phyloP scores from a whole-genome alignment of 2,888 invertebrate species.

The Athalia circularis region DNA sequence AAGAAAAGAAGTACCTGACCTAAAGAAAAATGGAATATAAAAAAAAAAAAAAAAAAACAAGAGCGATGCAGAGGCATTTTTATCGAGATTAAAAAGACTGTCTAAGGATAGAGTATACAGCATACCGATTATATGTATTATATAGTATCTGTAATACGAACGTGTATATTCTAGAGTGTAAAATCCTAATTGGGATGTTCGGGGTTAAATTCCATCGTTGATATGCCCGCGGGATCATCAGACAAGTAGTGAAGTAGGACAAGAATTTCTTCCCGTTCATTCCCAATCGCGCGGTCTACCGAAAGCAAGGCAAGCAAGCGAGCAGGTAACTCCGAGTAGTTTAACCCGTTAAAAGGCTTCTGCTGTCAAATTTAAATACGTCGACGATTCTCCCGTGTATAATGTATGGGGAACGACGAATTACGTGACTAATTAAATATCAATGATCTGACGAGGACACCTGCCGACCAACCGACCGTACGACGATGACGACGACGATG shows the following conservation, averaged over 20 bases:
- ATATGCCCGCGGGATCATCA: not conserved
- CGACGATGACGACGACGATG: not conserved
- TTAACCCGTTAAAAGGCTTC: slow-evolving; percentile 31
- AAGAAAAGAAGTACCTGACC: not conserved
- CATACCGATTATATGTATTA: no score
- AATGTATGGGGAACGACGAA: slow-evolving; percentile 1
- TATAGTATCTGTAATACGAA: not conserved
- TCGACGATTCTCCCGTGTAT: not conserved
- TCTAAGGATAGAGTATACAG: no score
- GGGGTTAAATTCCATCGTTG: slow-evolving; percentile 19
- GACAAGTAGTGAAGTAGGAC: not conserved
- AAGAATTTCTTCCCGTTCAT: slow-evolving; percentile 25
- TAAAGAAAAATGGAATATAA: not conserved
- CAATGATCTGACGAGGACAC: slow-evolving; percentile 17
- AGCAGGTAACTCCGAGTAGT: not conserved
- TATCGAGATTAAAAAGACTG: no score
- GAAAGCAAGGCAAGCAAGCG: no score
- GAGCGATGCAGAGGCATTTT: not conserved
- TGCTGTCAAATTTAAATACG: slow-evolving; percentile 29
- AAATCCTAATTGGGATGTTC: slow-evolving; percentile 28
- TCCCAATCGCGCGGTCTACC: not conserved
- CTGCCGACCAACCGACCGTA: slow-evolving; percentile 4
- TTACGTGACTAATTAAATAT: slow-evolving; percentile 38
- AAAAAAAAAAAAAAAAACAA: not conserved
- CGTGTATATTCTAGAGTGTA: not conserved